Evolutionary conservation across 2,113 vertebrate species (phyloP).

Genomic region (Thunnus thynnus): DNA sequence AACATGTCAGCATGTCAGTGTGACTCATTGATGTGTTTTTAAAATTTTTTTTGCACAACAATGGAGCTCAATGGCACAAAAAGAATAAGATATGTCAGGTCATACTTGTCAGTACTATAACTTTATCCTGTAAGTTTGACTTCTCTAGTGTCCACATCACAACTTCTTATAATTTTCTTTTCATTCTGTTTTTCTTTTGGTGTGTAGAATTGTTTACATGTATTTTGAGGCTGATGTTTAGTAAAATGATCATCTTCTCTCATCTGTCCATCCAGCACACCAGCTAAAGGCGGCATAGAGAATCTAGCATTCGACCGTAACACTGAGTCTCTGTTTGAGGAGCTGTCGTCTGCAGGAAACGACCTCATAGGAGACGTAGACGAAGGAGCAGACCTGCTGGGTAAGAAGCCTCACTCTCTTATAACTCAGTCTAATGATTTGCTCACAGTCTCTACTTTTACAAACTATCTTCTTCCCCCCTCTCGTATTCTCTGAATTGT

Average conservation of each 20-base stretch:
- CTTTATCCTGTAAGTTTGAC: too few relatives aligned
- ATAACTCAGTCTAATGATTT: background rate
- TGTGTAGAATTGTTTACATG: too few relatives aligned
- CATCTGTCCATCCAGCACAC: slow-evolving; percentile 86
- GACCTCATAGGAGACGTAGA: slow-evolving; percentile 97
- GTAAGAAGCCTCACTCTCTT: slow-evolving; percentile 82
- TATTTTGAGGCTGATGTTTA: background rate
- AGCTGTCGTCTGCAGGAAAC: slow-evolving; percentile 96
- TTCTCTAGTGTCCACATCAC: too few relatives aligned
- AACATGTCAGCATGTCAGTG: too few relatives aligned
- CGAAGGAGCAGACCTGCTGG: slow-evolving; percentile 96
- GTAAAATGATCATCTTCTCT: background rate
- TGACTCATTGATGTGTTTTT: too few relatives aligned
- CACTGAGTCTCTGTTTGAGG: slow-evolving; percentile 98
- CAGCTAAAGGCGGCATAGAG: slow-evolving; percentile 92
- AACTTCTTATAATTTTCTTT: too few relatives aligned
- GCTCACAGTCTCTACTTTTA: background rate
- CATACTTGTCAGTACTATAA: too few relatives aligned
- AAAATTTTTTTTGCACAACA: too few relatives aligned
- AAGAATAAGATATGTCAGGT: too few relatives aligned
- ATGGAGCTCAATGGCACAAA: too few relatives aligned
- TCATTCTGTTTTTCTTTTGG: too few relatives aligned
- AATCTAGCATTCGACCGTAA: slow-evolving; percentile 96
- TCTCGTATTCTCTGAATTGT: slow-evolving; percentile 23
- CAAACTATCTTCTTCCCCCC: background rate